Conservation (phyloP, 2,113 vertebrate species). For the Prionailurus bengalensis region DNA sequence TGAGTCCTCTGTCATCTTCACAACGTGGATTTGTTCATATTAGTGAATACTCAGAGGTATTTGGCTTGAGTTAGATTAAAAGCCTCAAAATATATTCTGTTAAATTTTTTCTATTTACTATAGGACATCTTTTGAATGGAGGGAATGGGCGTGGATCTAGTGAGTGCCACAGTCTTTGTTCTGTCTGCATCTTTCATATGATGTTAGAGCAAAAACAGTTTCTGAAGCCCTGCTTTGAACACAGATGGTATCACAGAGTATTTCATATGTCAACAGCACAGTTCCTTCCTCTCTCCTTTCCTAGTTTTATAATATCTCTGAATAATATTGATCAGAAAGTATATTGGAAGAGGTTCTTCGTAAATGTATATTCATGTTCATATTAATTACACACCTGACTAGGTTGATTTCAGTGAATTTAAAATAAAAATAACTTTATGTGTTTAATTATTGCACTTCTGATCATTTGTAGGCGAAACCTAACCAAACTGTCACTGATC, state of each 20-base stretch:
- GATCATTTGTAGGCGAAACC: constrained; percentile 91
- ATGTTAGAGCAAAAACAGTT: constrained; percentile 2
- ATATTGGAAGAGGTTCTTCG: not conserved
- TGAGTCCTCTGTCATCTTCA: constrained; percentile 1
- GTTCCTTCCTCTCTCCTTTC: not conserved
- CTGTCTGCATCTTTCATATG: constrained; percentile 54
- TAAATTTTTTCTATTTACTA: not conserved
- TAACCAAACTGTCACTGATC: constrained; percentile 98
- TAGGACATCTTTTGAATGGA: not conserved
- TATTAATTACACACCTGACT: not conserved
- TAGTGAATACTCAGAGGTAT: not conserved
- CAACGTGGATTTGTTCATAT: not conserved
- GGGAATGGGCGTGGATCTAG: not conserved
- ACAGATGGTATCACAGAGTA: not conserved
- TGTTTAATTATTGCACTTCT: constrained; percentile 46
- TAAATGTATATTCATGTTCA: not conserved
- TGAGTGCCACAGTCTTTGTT: constrained; percentile 59
- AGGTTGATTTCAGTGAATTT: not conserved
- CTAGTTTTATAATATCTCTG: not conserved
- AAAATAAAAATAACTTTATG: not conserved
- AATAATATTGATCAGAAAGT: constrained; percentile 26
- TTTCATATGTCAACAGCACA: not conserved
- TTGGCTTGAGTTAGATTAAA: not conserved
- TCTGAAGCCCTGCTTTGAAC: not conserved
- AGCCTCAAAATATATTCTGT: not conserved